Evolutionary conservation across 1,140 invertebrate species (phyloP).

Genomic region (Micrasema longulum): DNA sequence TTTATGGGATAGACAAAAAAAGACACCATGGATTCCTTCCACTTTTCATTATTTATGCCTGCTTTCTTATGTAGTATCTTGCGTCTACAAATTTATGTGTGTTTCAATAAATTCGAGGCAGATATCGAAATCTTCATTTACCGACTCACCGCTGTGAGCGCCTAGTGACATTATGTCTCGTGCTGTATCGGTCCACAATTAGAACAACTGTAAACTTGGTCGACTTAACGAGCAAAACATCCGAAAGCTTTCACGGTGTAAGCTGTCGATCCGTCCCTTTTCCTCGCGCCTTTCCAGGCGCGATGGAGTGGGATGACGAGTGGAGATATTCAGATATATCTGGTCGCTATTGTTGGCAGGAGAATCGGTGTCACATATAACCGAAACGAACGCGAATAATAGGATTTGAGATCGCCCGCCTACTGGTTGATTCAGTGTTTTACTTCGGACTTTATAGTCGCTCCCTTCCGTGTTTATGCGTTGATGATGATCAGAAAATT

Average conservation of each 20-base stretch:
- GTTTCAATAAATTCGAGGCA: no score
- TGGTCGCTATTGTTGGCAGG: constrained; percentile 34
- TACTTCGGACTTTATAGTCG: no score
- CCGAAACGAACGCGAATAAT: constrained; percentile 8
- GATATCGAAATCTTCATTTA: not conserved
- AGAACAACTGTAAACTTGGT: constrained; percentile 43
- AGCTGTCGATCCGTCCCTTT: constrained; percentile 34
- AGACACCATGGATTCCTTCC: no score
- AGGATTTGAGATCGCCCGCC: no score
- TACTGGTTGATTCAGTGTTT: no score
- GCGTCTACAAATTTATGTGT: no score
- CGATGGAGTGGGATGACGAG: constrained; percentile 5
- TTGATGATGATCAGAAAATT: no score
- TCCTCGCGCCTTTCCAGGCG: not conserved
- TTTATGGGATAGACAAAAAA: no score
- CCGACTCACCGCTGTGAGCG: not conserved
- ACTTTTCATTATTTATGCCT: no score
- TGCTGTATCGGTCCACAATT: constrained; percentile 49
- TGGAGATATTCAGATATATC: constrained; percentile 3
- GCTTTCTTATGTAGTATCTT: no score
- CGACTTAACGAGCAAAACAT: constrained; percentile 32
- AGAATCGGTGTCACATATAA: constrained; percentile 12
- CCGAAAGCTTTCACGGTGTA: constrained; percentile 39
- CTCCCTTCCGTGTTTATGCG: no score
- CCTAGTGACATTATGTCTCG: constrained; percentile 43